Percentiles rank a stretch among this genome's conserved stretches.
Conservation (phyloP, 2,113 vertebrate genomes). For the Crotalus tigris region DNA sequence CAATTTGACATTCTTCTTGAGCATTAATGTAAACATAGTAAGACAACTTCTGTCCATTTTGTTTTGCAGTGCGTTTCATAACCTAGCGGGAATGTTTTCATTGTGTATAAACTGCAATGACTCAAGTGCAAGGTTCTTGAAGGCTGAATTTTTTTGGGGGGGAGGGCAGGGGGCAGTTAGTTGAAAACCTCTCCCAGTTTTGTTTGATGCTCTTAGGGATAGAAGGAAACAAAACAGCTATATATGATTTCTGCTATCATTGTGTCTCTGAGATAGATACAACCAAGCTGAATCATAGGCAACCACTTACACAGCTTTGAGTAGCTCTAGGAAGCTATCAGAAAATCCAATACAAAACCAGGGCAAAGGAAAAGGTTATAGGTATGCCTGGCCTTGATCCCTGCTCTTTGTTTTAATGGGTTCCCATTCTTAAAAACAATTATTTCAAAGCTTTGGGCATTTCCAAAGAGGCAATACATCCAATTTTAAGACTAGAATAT, state of each 20-base stretch:
- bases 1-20: not conserved
- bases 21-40: not conserved
- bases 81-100: not conserved
- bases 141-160: not conserved
- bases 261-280: not conserved
- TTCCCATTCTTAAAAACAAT: not conserved
- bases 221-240: not conserved
- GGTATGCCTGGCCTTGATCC: not conserved
- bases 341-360: not conserved
- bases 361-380: too few relatives aligned
- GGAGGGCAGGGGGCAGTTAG: not conserved
- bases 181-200: not conserved
- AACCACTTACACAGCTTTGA: not conserved
- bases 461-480: not conserved
- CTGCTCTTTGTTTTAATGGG: not conserved
- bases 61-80: not conserved
- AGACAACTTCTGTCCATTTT: not conserved
- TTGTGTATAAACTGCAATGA: not conserved
- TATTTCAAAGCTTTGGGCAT: not conserved
- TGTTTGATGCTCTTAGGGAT: not conserved
- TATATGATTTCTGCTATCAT: not conserved
- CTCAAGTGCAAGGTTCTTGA: not conserved
- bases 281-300: not conserved
- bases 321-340: not conserved
- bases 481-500: not conserved